phyloP scores from a whole-genome alignment of 1,140 invertebrate species.

The Venturia canescens region DNA sequence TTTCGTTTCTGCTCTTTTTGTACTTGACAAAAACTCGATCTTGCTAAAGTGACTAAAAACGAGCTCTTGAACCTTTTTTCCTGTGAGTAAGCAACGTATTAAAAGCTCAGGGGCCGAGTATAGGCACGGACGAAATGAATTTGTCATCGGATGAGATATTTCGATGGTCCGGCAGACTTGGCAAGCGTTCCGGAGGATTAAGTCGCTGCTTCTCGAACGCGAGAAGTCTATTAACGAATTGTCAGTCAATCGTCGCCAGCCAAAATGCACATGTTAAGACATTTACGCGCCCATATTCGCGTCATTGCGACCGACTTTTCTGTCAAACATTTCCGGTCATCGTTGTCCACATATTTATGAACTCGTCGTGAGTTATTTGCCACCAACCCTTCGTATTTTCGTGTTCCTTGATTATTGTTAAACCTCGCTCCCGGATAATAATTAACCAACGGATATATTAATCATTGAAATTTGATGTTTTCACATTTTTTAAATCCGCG shows the following conservation, averaged over 20 bases:
- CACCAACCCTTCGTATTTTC: too few species aligned
- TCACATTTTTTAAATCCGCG: too few species aligned
- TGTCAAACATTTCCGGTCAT: conserved; percentile 16
- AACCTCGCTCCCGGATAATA: not conserved
- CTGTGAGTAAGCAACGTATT: not conserved
- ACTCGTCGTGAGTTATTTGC: not conserved
- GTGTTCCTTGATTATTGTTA: not conserved
- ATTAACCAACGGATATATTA: not conserved
- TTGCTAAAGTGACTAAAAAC: too few species aligned
- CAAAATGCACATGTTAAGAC: not conserved
- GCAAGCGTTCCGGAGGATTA: conserved; percentile 25
- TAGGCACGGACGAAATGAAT: conserved; percentile 15
- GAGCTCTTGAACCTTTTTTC: not conserved
- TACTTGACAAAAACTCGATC: too few species aligned
- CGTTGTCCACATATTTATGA: not conserved
- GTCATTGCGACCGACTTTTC: not conserved
- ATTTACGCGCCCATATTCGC: not conserved
- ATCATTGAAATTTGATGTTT: too few species aligned
- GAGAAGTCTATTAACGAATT: conserved; percentile 37
- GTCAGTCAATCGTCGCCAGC: conserved; percentile 35
- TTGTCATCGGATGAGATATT: conserved; percentile 37
- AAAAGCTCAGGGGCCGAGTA: not conserved
- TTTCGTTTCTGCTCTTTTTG: too few species aligned
- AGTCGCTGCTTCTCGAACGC: conserved; percentile 12
- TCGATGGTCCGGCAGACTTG: conserved; percentile 25